Evolutionary conservation across 2,113 vertebrate genomes (phyloP).

Genomic region (Syngnathoides biaculeatus): DNA sequence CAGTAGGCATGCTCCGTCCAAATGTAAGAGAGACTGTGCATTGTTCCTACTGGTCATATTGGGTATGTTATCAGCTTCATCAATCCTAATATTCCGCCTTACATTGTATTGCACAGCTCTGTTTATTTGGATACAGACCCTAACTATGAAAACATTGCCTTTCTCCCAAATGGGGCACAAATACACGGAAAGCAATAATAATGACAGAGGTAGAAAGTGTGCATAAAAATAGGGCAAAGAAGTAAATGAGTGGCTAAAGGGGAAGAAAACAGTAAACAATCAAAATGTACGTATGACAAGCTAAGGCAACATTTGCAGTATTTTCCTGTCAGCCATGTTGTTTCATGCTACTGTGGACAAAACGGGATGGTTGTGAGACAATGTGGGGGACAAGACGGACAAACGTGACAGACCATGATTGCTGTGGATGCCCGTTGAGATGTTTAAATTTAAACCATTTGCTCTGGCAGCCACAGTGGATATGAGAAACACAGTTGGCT

Average conservation of each 20-base stretch:
- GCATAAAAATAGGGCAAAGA: slow-evolving; percentile 67
- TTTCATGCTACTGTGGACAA: background rate
- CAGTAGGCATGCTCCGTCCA: slow-evolving; percentile 57
- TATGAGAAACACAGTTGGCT: too few relatives aligned
- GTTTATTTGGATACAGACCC: slow-evolving; percentile 65
- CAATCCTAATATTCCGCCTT: slow-evolving; percentile 59
- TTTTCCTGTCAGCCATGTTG: background rate
- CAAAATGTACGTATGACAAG: slow-evolving; percentile 64
- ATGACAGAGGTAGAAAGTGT: slow-evolving; percentile 55
- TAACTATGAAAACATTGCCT: slow-evolving; percentile 69
- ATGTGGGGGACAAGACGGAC: background rate
- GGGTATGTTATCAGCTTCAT: slow-evolving; percentile 62
- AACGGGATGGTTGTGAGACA: background rate
- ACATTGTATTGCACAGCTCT: slow-evolving; percentile 64
- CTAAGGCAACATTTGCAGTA: slow-evolving; percentile 13
- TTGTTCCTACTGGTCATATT: slow-evolving; percentile 66
- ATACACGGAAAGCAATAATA: slow-evolving; percentile 70
- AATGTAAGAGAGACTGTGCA: slow-evolving; percentile 58
- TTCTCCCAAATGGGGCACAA: slow-evolving; percentile 56
- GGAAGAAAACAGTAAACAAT: slow-evolving; percentile 61
- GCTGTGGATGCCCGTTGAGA: too few relatives aligned
- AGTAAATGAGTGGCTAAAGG: slow-evolving; percentile 55
- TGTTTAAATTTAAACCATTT: background rate
- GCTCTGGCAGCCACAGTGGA: too few relatives aligned
- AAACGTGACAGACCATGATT: background rate